A percentile compares a stretch with the other conserved stretches of the same genome.
Conservation (phyloP, 2,888 invertebrate genomes). For the Portevinia maculata region DNA sequence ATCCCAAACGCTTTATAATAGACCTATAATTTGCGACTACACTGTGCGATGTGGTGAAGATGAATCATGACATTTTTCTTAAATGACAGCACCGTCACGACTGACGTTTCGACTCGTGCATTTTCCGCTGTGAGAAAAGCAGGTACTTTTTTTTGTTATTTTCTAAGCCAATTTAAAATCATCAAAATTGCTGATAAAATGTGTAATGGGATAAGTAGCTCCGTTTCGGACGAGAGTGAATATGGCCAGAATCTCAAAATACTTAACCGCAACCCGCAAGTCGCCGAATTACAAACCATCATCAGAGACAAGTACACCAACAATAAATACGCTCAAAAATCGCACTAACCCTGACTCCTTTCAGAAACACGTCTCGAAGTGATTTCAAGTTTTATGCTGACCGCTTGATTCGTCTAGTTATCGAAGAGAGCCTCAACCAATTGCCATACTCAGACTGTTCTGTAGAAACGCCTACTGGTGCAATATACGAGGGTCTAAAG, state of each 20-base stretch:
- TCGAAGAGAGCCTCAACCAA: constrained; percentile 98
- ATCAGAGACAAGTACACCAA: constrained; percentile 91
- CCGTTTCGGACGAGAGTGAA: constrained; percentile 73
- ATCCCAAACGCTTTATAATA: too few relatives aligned
- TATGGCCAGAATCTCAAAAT: constrained; percentile 82
- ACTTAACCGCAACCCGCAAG: constrained; percentile 80
- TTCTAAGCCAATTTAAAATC: neutral
- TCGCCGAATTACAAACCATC: constrained; percentile 91
- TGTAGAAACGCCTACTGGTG: constrained; percentile 95
- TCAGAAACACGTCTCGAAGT: constrained; percentile 94
- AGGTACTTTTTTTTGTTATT: constrained; percentile 1
- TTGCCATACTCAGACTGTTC: constrained; percentile 94
- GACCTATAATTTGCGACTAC: too few relatives aligned
- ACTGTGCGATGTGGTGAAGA: neutral
- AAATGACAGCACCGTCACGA: constrained; percentile 17
- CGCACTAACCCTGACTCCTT: constrained; percentile 78
- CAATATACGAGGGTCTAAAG: constrained; percentile 94
- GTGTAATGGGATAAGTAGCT: constrained; percentile 69
- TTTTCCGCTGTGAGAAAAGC: neutral
- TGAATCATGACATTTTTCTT: neutral
- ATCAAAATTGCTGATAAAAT: constrained; percentile 65
- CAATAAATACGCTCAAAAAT: constrained; percentile 1
- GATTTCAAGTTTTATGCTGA: constrained; percentile 99
- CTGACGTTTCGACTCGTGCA: constrained; percentile 46
- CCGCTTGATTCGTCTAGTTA: constrained; percentile 97